Evolutionary conservation across 2,113 vertebrate species (phyloP).

Genomic region (Dicerorhinus sumatrensis): DNA sequence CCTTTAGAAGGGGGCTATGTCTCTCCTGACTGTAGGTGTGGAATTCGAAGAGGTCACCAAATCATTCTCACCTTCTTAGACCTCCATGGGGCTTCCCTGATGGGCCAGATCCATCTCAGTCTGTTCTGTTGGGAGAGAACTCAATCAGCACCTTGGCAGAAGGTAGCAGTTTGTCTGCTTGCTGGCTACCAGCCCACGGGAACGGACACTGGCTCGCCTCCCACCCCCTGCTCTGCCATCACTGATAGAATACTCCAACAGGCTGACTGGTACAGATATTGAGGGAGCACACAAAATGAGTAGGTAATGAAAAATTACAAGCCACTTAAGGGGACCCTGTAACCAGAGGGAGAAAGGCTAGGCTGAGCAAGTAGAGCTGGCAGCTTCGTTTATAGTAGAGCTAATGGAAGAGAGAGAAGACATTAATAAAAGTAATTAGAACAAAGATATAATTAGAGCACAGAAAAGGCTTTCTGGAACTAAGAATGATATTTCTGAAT

Average conservation of each 20-base stretch:
- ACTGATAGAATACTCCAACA: background rate
- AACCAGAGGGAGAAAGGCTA: background rate
- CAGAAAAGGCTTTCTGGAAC: conserved; percentile 51
- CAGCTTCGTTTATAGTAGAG: conserved; percentile 52
- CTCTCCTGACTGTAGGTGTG: background rate
- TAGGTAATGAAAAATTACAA: background rate
- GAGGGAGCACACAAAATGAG: background rate
- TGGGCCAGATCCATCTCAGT: no score
- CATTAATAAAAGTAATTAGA: conserved; percentile 76
- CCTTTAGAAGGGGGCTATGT: background rate
- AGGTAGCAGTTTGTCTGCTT: background rate
- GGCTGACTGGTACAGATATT: background rate
- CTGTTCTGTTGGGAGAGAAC: background rate
- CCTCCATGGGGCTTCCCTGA: background rate
- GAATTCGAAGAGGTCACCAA: background rate
- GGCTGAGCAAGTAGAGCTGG: background rate
- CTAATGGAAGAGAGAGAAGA: conserved; percentile 56
- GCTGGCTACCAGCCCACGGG: background rate
- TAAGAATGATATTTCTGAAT: conserved; percentile 61
- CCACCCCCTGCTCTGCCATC: background rate
- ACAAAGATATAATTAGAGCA: conserved; percentile 61
- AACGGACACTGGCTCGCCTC: background rate
- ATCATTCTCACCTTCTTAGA: background rate
- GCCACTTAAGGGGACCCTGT: background rate
- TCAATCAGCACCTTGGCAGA: background rate